phyloP scores from a whole-genome alignment of 2,113 vertebrate genomes.

The Nesogale talazaci region DNA sequence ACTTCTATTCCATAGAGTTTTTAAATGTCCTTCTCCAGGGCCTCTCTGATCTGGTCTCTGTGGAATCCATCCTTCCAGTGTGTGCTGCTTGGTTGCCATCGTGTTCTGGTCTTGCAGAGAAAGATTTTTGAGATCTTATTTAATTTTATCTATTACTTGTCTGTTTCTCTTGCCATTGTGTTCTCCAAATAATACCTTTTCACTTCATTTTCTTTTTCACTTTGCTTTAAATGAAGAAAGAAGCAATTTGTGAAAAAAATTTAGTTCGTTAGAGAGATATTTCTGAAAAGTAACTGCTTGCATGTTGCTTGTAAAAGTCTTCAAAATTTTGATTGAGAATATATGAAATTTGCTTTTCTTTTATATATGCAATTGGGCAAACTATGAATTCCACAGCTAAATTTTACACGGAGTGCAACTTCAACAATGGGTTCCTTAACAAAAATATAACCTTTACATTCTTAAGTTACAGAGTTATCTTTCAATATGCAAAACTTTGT shows the following conservation, averaged over 20 bases:
- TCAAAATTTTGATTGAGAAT: not conserved
- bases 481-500: not conserved
- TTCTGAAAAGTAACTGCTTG: not conserved
- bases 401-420: not conserved
- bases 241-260: not conserved
- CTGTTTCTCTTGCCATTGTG: constrained; percentile 42
- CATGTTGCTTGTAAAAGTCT: not conserved
- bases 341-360: not conserved
- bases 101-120: no score
- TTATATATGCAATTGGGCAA: not conserved
- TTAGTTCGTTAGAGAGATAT: constrained; percentile 31
- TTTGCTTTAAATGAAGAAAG: constrained; percentile 28
- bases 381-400: not conserved
- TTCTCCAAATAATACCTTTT: constrained; percentile 3
- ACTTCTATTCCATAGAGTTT: no score
- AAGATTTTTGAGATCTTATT: not conserved
- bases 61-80: no score
- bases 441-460: not conserved
- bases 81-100: no score
- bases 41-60: no score
- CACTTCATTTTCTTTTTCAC: not conserved
- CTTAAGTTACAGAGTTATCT: not conserved
- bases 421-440: not conserved
- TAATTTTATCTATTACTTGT: not conserved
- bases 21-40: no score